Conservation (phyloP, 2,888 invertebrate genomes). For the Rhogogaster chlorosoma region DNA sequence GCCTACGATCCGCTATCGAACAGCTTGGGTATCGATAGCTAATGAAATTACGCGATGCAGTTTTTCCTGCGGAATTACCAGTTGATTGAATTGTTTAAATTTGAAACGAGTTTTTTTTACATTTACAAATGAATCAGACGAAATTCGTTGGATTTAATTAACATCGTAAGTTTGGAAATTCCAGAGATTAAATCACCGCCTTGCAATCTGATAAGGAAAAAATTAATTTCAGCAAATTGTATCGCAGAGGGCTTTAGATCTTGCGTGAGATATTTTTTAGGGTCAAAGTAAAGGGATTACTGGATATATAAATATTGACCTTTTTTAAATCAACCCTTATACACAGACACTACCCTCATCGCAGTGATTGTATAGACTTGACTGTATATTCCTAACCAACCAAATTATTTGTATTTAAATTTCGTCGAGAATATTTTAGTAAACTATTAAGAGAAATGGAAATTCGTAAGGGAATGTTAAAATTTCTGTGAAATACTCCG, state of each 20-base stretch:
- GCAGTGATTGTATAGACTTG: neutral
- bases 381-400: conserved; percentile 10
- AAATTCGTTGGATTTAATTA: neutral
- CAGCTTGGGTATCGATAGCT: too few relatives aligned
- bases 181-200: neutral
- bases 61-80: too few relatives aligned
- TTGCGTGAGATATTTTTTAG: neutral
- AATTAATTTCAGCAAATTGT: neutral
- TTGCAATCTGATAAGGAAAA: neutral
- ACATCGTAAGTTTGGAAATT: neutral
- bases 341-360: neutral
- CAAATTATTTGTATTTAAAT: neutral
- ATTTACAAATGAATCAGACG: neutral
- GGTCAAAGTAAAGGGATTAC: neutral
- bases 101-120: neutral
- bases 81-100: too few relatives aligned
- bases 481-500: neutral
- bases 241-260: neutral
- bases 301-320: neutral
- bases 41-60: too few relatives aligned
- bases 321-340: neutral
- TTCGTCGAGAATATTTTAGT: neutral
- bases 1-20: too few relatives aligned
- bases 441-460: neutral
- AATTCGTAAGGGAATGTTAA: neutral